Percentiles rank a stretch among this genome's conserved stretches.
These are phyloP conservation scores for Oxyura jamaicensis DNA, from an alignment of 2,113 vertebrate genomes.

Conservation along the genomic window DNA sequence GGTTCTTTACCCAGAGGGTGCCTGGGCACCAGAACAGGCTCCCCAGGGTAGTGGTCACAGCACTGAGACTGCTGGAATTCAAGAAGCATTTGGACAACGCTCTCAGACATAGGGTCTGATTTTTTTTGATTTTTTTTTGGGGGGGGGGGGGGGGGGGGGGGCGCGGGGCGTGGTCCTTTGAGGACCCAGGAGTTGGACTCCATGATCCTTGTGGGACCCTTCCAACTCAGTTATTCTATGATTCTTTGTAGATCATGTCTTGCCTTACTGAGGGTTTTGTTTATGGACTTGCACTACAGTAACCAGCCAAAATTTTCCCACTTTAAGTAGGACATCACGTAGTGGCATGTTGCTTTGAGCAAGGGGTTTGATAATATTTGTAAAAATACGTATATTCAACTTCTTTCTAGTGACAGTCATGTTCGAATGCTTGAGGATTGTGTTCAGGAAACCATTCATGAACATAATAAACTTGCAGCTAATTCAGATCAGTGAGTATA, in stretches of 20 bases:
- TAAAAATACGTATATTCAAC: neutral
- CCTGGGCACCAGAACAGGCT: too few relatives aligned
- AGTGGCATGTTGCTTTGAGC: neutral
- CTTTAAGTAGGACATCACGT: neutral
- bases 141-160: too few relatives aligned
- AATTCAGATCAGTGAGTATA: conserved; percentile 94
- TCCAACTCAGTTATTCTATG: too few relatives aligned
- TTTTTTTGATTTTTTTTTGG: too few relatives aligned
- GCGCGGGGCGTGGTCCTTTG: too few relatives aligned
- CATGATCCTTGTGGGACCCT: too few relatives aligned
- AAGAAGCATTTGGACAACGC: too few relatives aligned
- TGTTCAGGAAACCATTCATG: conserved; percentile 95
- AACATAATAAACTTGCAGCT: conserved; percentile 95
- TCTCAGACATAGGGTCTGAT: too few relatives aligned
- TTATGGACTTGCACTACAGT: neutral
- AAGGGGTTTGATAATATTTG: neutral
- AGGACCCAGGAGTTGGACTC: too few relatives aligned
- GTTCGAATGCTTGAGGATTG: conserved; percentile 98
- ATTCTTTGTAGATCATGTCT: neutral
- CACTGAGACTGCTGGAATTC: too few relatives aligned
- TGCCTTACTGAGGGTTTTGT: neutral
- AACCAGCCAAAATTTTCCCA: neutral
- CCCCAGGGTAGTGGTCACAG: too few relatives aligned
- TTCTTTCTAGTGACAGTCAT: conserved; percentile 88
- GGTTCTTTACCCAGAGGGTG: too few relatives aligned